These are phyloP conservation scores for Incurvaria masculella DNA, from an alignment of 2,888 invertebrate genomes.

Conservation along the genomic window DNA sequence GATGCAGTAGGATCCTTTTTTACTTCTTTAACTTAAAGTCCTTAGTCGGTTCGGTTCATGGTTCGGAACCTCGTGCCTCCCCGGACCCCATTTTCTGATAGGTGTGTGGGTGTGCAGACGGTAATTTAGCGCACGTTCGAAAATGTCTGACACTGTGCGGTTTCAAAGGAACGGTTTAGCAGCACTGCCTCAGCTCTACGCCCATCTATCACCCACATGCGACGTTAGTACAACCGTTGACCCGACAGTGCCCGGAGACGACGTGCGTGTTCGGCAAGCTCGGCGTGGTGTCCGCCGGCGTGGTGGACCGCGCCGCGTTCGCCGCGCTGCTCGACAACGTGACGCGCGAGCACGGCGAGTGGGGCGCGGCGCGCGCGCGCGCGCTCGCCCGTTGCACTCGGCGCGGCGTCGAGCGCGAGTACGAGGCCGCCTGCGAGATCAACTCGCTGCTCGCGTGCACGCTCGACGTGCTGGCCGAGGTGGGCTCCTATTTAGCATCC, in stretches of 20 bases:
- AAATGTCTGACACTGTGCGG: too few species aligned
- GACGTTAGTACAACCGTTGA: background rate
- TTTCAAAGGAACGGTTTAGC: too few species aligned
- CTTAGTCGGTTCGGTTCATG: too few species aligned
- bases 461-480: slow-evolving; percentile 41
- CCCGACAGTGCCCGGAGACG: slow-evolving; percentile 31
- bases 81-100: too few species aligned
- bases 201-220: background rate
- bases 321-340: slow-evolving; percentile 33
- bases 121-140: too few species aligned
- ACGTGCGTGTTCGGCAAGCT: slow-evolving; percentile 36
- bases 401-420: slow-evolving; percentile 22
- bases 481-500: slow-evolving; percentile 19
- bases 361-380: slow-evolving; percentile 33
- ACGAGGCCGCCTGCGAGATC: slow-evolving; percentile 32
- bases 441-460: slow-evolving; percentile 37
- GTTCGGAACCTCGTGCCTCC: too few species aligned
- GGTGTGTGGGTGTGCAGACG: too few species aligned
- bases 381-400: slow-evolving; percentile 35
- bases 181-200: too few species aligned
- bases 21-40: too few species aligned
- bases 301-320: slow-evolving; percentile 28
- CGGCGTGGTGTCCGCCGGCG: slow-evolving; percentile 26
- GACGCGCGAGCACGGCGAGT: slow-evolving; percentile 26
- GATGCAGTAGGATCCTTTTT: background rate